Evolutionary conservation across 1,140 invertebrate genomes (phyloP).

Genomic region (Lepidurus couesii): DNA sequence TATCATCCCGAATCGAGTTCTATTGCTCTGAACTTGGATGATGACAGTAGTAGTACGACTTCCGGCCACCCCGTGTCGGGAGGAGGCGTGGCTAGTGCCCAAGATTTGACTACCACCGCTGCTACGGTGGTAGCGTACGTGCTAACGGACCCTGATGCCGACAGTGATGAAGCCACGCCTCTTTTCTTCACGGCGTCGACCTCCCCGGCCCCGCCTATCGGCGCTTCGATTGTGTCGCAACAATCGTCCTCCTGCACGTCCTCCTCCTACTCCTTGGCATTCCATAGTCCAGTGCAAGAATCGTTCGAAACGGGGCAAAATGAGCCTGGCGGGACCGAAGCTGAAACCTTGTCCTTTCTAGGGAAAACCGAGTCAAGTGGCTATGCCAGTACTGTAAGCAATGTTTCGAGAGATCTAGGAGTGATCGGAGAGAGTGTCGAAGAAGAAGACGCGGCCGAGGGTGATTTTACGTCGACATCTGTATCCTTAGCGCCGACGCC

Average conservation of each 20-base stretch:
- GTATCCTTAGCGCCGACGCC: not conserved
- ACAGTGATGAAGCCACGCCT: not conserved
- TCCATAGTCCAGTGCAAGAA: constrained; percentile 21
- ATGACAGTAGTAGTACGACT: not conserved
- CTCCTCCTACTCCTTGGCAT: not conserved
- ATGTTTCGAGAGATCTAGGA: not conserved
- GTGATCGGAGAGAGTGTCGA: not conserved
- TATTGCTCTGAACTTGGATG: not conserved
- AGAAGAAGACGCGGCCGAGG: not conserved
- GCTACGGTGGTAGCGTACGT: constrained; percentile 2
- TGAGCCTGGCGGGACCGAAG: not conserved
- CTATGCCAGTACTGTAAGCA: not conserved
- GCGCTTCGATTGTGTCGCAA: not conserved
- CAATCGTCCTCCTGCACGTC: constrained; percentile 8
- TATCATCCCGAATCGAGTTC: not conserved
- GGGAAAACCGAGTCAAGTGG: constrained; percentile 6
- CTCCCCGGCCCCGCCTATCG: not conserved
- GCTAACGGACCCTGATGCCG: not conserved
- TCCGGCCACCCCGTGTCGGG: not conserved
- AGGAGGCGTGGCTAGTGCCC: not conserved
- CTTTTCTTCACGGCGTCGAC: not conserved
- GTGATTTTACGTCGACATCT: not conserved
- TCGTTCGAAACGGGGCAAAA: not conserved
- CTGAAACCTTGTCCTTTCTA: not conserved
- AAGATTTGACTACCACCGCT: not conserved